Base-by-base conservation (phyloP, 2,888 invertebrate genomes). In the Palloptera scutellata region DNA sequence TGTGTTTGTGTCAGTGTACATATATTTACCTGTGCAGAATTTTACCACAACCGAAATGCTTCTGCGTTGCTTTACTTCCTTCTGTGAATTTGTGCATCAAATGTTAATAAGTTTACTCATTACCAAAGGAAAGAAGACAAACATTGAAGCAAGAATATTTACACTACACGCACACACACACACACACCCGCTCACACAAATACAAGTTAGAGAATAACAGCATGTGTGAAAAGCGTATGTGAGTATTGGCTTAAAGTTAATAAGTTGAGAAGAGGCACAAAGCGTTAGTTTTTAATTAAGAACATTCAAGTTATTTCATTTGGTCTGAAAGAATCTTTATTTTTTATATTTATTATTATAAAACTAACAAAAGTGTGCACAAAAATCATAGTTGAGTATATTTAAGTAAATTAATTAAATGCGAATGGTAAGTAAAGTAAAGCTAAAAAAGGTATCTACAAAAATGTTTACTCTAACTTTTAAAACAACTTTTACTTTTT, bases 111-210 rank as follows among this genome's bases (percentile, higher is more conserved):
- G 48, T 48, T 48, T 48, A 15, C 48, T 48, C 48, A 48, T 48
- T 48, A 48, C 48, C 9, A 15, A 48, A 8, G 15, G 11, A 13
- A 48, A 48, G 48, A 3, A 30, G 6, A 30, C 30, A 30, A 30
- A 30, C 30, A 30, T 30, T 30, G 2, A 6, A 30, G 6, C 30
- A 30, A 4, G 30, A 6, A 30, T 30, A 48, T 48, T 13, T 48
- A 48, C 48, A 69, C 66, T 74, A 60, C 72, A 71, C 68, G 61
- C 73, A 73, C 78, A 71, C 74, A 78, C 79, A 79, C 79, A 79
- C 78, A 77, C 78, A 78, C 79, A 79, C n/a, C n/a, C n/a, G n/a
- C n/a, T n/a, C n/a, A n/a, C n/a, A 30, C 30, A 30, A 30, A 30
- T 30, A 30, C 30, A 30, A 30, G 6, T 30, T 30, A 30, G 30